These are phyloP conservation scores for Euleptes europaea DNA, from an alignment of 2,113 vertebrate species.

Conservation along the genomic window DNA sequence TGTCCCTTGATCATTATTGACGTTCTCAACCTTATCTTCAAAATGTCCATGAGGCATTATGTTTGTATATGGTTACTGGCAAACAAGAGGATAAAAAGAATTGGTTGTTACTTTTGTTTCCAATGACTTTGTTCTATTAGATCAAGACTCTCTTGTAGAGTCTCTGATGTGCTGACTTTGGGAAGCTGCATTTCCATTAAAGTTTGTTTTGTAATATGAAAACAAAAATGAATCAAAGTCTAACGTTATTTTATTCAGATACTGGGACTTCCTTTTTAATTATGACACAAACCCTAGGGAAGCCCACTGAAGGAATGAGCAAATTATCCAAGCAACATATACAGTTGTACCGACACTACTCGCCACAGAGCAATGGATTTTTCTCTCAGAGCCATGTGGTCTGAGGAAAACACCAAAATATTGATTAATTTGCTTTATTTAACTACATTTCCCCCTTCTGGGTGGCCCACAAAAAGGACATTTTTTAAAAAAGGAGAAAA, in stretches of 20 bases:
- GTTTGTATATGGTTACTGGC: background rate
- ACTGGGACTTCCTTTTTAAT: conserved; percentile 30
- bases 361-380: conserved; percentile 13
- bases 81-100: background rate
- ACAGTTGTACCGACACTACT: background rate
- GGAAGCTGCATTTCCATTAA: background rate
- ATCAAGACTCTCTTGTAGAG: conserved; percentile 4
- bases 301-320: conserved; percentile 2
- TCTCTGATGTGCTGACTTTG: background rate
- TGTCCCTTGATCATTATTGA: background rate
- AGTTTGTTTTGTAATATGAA: conserved; percentile 29
- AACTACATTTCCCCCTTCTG: background rate
- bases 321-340: conserved; percentile 23
- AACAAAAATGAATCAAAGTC: conserved; percentile 18
- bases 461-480: background rate
- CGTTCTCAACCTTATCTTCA: background rate
- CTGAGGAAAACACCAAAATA: conserved; percentile 15
- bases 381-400: background rate
- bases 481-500: background rate
- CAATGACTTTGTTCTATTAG: background rate
- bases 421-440: conserved; percentile 21
- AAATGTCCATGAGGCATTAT: background rate
- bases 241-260: conserved; percentile 18
- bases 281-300: conserved; percentile 25
- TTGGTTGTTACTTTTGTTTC: background rate